These are phyloP conservation scores for Camponotus floridanus DNA, from an alignment of 1,140 invertebrate species.

Conservation along the genomic window DNA sequence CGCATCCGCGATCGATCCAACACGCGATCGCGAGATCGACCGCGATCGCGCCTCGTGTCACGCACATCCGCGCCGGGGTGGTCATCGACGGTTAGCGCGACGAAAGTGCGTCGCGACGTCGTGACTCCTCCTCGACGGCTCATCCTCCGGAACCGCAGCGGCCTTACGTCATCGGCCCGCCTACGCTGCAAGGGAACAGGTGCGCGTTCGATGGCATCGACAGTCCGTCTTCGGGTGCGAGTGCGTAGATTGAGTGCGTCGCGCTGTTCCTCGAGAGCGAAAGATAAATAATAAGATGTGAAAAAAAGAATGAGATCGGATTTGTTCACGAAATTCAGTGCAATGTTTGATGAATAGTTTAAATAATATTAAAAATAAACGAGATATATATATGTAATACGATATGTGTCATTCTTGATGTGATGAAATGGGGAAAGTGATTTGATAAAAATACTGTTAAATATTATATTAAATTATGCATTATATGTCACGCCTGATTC, in stretches of 20 bases:
- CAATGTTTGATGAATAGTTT: background rate
- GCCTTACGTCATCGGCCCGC: conserved; percentile 49
- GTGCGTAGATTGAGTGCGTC: background rate
- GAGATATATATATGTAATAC: no score
- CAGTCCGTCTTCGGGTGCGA: background rate
- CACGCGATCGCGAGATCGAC: background rate
- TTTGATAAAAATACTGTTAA: background rate
- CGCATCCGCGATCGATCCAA: conserved; percentile 1
- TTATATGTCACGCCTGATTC: no score
- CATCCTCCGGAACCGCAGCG: conserved; percentile 34
- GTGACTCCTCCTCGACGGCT: background rate
- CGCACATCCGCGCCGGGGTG: background rate
- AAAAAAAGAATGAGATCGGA: background rate
- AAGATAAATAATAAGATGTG: background rate
- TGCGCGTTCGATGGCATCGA: conserved; percentile 3
- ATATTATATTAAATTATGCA: conserved; percentile 23
- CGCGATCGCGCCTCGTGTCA: no score
- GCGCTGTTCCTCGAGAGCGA: background rate
- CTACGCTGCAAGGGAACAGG: conserved; percentile 39
- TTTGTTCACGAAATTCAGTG: background rate
- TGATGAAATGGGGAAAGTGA: conserved; percentile 3
- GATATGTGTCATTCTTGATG: background rate
- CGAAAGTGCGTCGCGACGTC: conserved; percentile 9
- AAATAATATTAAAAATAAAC: no score
- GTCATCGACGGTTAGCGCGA: background rate